A percentile compares a stretch with the other conserved stretches of the same genome.
phyloP scores from a whole-genome alignment of 2,888 invertebrate species.

The Xestia rhomboidea region DNA sequence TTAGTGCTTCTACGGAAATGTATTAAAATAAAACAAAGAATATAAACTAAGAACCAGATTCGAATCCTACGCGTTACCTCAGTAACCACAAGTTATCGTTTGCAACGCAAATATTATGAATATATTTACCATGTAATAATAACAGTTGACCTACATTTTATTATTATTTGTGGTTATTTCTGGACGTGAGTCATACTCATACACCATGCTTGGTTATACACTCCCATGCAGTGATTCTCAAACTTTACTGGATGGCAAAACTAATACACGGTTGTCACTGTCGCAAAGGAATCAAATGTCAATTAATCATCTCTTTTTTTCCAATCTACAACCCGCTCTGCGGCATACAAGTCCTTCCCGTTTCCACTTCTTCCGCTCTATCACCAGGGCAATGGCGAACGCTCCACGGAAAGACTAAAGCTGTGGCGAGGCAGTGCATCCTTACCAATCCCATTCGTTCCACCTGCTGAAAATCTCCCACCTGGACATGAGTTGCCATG shows the following conservation, averaged over 20 bases:
- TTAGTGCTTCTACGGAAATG: not conserved
- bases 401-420: no score
- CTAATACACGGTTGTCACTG: not conserved
- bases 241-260: not conserved
- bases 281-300: not conserved
- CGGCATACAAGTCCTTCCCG: no score
- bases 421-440: no score
- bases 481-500: no score
- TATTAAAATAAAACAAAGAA: not conserved
- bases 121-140: slow-evolving; percentile 16
- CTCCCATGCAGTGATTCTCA: slow-evolving; percentile 24
- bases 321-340: no score
- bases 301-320: no score
- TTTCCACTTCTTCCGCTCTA: no score
- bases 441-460: no score
- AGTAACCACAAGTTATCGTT: slow-evolving; percentile 24
- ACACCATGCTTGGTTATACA: slow-evolving; percentile 21
- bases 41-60: not conserved
- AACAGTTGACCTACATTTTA: slow-evolving; percentile 46
- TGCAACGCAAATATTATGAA: slow-evolving; percentile 34
- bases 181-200: slow-evolving; percentile 33
- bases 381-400: no score
- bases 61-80: slow-evolving; percentile 22
- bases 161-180: slow-evolving; percentile 47
- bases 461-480: no score